Evolutionary conservation across 2,113 vertebrate genomes (phyloP), one percentile per base, ranked within the genome.

Genomic region (Sinocyclocheilus grahami): DNA sequence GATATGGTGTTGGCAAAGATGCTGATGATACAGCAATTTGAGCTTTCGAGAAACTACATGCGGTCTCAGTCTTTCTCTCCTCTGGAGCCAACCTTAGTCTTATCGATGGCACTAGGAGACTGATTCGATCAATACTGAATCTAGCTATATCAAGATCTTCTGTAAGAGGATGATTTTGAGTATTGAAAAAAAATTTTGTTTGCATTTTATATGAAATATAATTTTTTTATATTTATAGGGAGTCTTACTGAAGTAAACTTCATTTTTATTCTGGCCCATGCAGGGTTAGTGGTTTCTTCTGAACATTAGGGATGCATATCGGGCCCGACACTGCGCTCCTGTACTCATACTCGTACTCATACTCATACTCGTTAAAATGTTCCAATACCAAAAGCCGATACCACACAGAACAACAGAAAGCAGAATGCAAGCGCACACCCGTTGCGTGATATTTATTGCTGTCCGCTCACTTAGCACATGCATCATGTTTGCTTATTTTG

Each of bases 41-140:
- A 48, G 60, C 30, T 63, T 18, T 62, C 5, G n/a, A 77, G 60
- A 85, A 63, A 65, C 48, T n/a, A 85, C 74, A 75, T 27, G 55
- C 22, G 11, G 39, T 60, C 65, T 46, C 37, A 12, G 1, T 27
- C 11, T 62, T n/a, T 42, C 10, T 83, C 42, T 22, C 39, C 11
- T 71, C 51, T 53, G 4, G 39, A 30, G 63, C 51, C 24, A 62
- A 1, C 4, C 42, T 53, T 13, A 22, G 71, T 55, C 82, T 30
- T n/a, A 87, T 84, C 62, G 20, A 42, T 87, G 22, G 5, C 46
- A 27, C 53, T 48, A 58, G 22, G 74, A 72, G 86, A 27, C 75
- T 69, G 81, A 63, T 58, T 13, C 11, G 60, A 69, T 78, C 79
- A 78, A 69, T 82, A 48, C 33, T 53, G 39, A 75, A 27, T 39